These are phyloP conservation scores for Leptodactylus fuscus DNA, from an alignment of 2,113 vertebrate genomes.

Conservation along the genomic window DNA sequence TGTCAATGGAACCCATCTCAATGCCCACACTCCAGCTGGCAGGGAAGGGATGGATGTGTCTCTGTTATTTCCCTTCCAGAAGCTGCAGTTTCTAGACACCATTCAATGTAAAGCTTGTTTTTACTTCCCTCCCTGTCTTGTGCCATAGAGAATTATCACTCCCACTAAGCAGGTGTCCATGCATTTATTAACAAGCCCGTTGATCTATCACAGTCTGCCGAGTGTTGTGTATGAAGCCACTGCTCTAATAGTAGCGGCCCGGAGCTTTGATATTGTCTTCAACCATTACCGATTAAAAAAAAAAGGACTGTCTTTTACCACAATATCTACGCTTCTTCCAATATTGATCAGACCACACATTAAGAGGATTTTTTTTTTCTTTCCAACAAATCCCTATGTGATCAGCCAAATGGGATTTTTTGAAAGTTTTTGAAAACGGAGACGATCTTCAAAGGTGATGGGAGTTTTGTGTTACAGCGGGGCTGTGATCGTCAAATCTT, in stretches of 20 bases:
- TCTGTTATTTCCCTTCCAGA: neutral
- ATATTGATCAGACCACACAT: constrained; percentile 10
- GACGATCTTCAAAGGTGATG: constrained; percentile 19
- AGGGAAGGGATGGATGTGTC: neutral
- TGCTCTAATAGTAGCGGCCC: neutral
- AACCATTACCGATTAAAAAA: neutral
- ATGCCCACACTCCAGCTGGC: constrained; percentile 23
- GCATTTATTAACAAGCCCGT: constrained; percentile 37
- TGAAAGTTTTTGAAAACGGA: neutral
- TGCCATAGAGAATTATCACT: constrained; percentile 27
- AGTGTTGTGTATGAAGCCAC: neutral
- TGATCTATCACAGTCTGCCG: constrained; percentile 29
- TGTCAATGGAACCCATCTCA: neutral
- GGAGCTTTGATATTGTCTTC: constrained; percentile 22
- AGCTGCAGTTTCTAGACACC: neutral
- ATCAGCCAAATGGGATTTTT: neutral
- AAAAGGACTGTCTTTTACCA: neutral
- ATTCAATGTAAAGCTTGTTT: constrained; percentile 42
- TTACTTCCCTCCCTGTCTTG: neutral
- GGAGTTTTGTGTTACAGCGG: neutral
- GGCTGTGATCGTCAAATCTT: constrained; percentile 21
- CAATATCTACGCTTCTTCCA: neutral
- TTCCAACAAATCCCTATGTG: neutral
- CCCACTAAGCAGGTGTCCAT: constrained; percentile 46
- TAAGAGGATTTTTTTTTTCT: neutral